Evolutionary conservation across 2,797 vertebrate species (phyloP), one percentile per base, ranked within the genome.

Genomic region (Uromys caudimaculatus): DNA sequence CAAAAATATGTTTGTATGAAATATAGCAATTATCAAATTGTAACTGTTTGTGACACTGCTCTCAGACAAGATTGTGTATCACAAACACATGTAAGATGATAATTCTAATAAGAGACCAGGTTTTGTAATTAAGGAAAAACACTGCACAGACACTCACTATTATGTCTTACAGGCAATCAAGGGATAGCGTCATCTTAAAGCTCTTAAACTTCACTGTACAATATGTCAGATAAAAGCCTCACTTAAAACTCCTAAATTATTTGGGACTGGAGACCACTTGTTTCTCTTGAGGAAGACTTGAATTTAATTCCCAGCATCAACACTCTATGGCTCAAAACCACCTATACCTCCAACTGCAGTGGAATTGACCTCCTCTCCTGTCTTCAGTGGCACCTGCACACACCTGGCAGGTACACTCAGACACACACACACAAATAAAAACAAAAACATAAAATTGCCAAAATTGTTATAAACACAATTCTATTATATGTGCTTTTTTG

Each of bases 1-100:
- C 50, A 89, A 54, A 75, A 90, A 93, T 71, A 17, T n/a, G 4
- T 95, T 95, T 69, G 83, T 67, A 81, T 71, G 38, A 86, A 89
- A 79, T 24, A 24, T 11, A 14, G 17, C 71, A 47, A 84, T 32
- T 82, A 58, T 79, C 4, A 95, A 82, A 90, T 19, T 12, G 1
- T 9, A 77, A 89, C 86, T 73, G 0, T 56, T 79, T 78, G 13
- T 2, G 16, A 82, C 96, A 73, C 1, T 91, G 12, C 52, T 85
- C 24, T 90, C 91, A 71, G 29, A 69, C 6, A 35, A 73, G 50
- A 93, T 50, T 4, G 38, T 88, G 56, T 44, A 77, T 52, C 24
- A 19, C 79, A 52, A 32, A 88, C 21, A 38, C 3, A 19, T 89
- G 56, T 47, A 64, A 19, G n/a, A 38, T 85, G 60, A 87, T 79